Evolutionary conservation across 2,113 vertebrate genomes (phyloP).

Genomic region (Oryzias melastigma): DNA sequence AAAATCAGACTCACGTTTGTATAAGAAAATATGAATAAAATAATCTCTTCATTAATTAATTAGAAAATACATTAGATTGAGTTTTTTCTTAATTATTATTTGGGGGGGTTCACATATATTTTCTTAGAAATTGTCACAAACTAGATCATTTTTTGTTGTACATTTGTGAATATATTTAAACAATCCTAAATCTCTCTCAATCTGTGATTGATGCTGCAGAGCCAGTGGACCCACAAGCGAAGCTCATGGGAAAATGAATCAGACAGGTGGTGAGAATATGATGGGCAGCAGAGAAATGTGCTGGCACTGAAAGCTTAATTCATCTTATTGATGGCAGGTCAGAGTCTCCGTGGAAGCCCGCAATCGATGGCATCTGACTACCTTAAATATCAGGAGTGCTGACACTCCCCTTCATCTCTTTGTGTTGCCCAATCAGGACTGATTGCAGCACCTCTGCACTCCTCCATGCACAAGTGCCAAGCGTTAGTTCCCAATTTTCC

Average conservation of each 20-base stretch:
- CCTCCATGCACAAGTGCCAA: conserved; percentile 41
- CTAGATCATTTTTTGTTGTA: no score
- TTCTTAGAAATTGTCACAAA: no score
- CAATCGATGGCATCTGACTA: conserved; percentile 70
- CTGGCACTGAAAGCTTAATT: conserved; percentile 64
- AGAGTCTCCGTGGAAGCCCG: conserved; percentile 48
- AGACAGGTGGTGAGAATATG: conserved; percentile 54
- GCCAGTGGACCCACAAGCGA: conserved; percentile 17
- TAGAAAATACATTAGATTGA: no score
- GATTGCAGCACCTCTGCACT: conserved; percentile 46
- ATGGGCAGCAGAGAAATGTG: conserved; percentile 51
- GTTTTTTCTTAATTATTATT: no score
- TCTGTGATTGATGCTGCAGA: conserved; percentile 20
- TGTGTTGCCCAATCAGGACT: conserved; percentile 52
- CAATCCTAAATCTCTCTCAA: conserved; percentile 8
- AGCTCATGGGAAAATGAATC: conserved; percentile 42
- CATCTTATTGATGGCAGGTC: conserved; percentile 65
- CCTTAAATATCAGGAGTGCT: conserved; percentile 62
- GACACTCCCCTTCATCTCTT: conserved; percentile 47
- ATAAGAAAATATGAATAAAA: no score
- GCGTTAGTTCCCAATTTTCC: conserved; percentile 68
- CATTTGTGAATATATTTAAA: not conserved
- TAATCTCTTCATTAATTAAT: no score
- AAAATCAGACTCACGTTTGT: no score
- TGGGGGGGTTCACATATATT: no score